Conservation (phyloP, 1,140 invertebrate species). For the Hyles vespertilio region DNA sequence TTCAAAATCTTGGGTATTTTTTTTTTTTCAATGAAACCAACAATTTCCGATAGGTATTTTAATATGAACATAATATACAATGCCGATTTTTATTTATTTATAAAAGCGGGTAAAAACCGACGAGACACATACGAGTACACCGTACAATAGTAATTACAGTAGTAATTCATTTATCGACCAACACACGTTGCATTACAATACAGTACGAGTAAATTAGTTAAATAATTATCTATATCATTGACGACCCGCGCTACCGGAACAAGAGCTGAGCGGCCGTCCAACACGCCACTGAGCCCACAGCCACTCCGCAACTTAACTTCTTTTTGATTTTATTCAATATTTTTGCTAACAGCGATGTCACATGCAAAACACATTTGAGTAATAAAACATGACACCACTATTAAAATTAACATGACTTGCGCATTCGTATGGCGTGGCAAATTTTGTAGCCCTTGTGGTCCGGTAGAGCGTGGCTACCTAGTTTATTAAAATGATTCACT, state of each 20-base stretch:
- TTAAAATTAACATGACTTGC: too few relatives aligned
- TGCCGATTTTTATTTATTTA: constrained; percentile 71
- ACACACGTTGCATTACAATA: constrained; percentile 15
- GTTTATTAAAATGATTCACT: too few relatives aligned
- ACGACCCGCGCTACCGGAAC: too few relatives aligned
- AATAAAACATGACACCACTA: too few relatives aligned
- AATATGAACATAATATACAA: constrained; percentile 75
- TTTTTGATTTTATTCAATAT: not conserved
- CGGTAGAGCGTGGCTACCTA: too few relatives aligned
- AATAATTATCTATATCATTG: not conserved
- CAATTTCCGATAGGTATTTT: constrained; percentile 55
- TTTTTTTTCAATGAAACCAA: constrained; percentile 32
- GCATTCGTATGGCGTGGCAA: too few relatives aligned
- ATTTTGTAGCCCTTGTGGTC: too few relatives aligned
- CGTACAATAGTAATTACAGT: constrained; percentile 60
- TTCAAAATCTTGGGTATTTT: not conserved
- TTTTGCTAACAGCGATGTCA: not conserved
- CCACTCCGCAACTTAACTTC: not conserved
- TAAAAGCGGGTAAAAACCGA: constrained; percentile 72
- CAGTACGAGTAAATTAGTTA: not conserved
- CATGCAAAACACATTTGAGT: not conserved
- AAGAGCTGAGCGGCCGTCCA: too few relatives aligned
- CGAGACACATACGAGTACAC: constrained; percentile 52
- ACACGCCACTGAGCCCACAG: too few relatives aligned
- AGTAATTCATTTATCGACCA: constrained; percentile 41